phyloP scores from a whole-genome alignment of 2,888 invertebrate genomes.

The Pyrrhia umbra region DNA sequence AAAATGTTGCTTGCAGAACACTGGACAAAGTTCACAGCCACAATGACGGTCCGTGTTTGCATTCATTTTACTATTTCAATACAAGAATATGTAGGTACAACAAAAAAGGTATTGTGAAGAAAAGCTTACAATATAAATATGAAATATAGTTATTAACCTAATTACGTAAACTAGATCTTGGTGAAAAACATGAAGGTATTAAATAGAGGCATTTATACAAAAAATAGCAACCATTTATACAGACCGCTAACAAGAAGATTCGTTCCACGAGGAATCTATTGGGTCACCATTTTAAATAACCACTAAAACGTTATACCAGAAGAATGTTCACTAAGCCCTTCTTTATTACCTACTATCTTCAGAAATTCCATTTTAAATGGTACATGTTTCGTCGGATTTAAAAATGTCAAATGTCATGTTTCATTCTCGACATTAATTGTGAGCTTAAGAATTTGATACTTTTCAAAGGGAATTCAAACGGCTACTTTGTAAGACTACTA shows the following conservation, averaged over 20 bases:
- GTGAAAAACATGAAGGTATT: background rate
- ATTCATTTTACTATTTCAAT: background rate
- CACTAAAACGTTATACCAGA: constrained; percentile 9
- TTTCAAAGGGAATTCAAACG: constrained; percentile 51
- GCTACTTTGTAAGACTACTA: constrained; percentile 40
- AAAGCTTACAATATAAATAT: background rate
- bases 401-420: constrained; percentile 56
- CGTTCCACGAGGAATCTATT: constrained; percentile 26
- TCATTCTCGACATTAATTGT: constrained; percentile 60
- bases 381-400: constrained; percentile 54
- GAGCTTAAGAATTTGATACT: constrained; percentile 62
- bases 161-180: background rate
- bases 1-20: constrained; percentile 23
- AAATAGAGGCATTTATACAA: too few species aligned
- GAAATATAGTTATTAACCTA: background rate
- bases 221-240: too few species aligned
- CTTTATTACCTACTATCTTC: constrained; percentile 40
- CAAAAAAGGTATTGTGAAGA: background rate
- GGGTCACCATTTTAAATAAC: constrained; percentile 1
- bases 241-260: constrained; percentile 16
- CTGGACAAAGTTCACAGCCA: constrained; percentile 19
- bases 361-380: constrained; percentile 45
- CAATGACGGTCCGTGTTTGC: background rate
- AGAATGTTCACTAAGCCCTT: constrained; percentile 34
- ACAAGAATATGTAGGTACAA: background rate